Conservation (phyloP, 2,797 vertebrate genomes). For the Thripadectes ignobilis region DNA sequence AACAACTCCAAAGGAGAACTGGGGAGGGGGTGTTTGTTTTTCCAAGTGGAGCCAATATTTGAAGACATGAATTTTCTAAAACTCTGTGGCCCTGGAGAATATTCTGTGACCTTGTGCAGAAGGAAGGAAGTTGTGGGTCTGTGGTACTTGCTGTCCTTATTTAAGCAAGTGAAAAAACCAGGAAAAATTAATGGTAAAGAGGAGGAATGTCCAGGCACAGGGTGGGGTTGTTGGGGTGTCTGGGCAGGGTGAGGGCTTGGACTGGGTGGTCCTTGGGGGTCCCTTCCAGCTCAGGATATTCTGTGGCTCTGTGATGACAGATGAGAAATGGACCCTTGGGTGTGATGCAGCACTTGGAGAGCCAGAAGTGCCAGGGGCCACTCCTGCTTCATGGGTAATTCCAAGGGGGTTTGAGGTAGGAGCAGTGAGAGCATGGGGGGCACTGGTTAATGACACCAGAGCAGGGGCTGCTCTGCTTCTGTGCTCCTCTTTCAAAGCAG, state of each 20-base stretch:
- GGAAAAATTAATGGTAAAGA: not conserved
- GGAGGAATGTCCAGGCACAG: not conserved
- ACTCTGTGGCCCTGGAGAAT: not conserved
- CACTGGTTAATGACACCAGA: not conserved
- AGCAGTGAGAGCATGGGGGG: accelerated
- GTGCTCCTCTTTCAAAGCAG: not conserved
- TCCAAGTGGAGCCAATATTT: not conserved
- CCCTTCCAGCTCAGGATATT: not conserved
- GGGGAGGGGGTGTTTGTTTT: not conserved
- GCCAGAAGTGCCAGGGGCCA: not conserved
- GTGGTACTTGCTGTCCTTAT: not conserved
- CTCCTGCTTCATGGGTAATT: not conserved
- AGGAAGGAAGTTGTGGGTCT: not conserved
- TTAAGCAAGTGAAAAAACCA: not conserved
- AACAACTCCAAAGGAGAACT: not conserved
- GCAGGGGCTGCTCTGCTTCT: not conserved
- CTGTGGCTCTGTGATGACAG: not conserved
- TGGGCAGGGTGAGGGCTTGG: not conserved
- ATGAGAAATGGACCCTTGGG: not conserved
- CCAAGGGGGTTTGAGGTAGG: not conserved
- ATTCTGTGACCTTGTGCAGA: not conserved
- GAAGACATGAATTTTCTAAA: not conserved
- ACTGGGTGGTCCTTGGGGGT: not conserved
- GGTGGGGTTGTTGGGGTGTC: not conserved
- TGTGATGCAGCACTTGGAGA: not conserved